These are phyloP conservation scores for Cabera pusaria DNA, from an alignment of 2,888 invertebrate species.

Conservation along the genomic window DNA sequence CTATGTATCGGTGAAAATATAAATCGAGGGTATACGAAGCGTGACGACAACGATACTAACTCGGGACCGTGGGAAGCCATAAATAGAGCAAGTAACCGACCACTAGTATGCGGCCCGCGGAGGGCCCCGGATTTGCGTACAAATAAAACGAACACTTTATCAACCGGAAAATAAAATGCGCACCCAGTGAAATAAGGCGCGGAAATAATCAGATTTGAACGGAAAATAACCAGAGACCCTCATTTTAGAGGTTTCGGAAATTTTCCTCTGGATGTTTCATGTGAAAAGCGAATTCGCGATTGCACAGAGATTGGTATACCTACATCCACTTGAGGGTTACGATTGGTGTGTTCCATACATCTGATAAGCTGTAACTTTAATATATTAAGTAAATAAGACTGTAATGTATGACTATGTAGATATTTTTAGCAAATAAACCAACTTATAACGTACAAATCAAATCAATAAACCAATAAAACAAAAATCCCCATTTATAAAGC, in stretches of 20 bases:
- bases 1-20: constrained; percentile 58
- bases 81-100: constrained; percentile 71
- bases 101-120: constrained; percentile 55
- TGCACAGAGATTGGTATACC: too few species aligned
- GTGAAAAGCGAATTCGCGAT: too few species aligned
- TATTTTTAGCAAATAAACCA: too few species aligned
- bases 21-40: constrained; percentile 71
- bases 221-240: constrained; percentile 19
- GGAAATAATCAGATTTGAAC: constrained; percentile 33
- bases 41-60: constrained; percentile 72
- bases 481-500: constrained; percentile 34
- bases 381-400: too few species aligned
- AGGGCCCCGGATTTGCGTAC: constrained; percentile 70
- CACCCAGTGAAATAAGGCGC: constrained; percentile 41
- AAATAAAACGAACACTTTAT: constrained; percentile 71
- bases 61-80: constrained; percentile 61
- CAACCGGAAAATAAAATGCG: constrained; percentile 61
- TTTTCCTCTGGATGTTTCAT: constrained; percentile 8
- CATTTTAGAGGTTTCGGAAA: constrained; percentile 7
- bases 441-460: too few species aligned
- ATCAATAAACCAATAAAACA: constrained; percentile 22
- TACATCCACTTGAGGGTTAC: too few species aligned
- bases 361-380: too few species aligned
- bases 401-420: too few species aligned
- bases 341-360: too few species aligned